Evolutionary conservation across 1,140 invertebrate species (phyloP).

Genomic region (Lasaia peninsularis): DNA sequence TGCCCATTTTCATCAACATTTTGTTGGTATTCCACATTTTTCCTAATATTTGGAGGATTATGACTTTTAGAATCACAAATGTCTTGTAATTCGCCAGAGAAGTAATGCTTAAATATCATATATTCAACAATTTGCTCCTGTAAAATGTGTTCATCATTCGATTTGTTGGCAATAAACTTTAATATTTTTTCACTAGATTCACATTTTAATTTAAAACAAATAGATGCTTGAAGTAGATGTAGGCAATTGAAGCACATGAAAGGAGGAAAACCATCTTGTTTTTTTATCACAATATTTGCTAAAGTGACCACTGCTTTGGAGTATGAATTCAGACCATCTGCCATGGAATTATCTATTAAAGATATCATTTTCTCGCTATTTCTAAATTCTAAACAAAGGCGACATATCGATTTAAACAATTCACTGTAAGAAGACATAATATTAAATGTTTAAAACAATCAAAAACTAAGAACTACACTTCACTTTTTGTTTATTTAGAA

Average conservation of each 20-base stretch:
- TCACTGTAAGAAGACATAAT: slow-evolving; percentile 35
- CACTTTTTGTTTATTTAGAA: not conserved
- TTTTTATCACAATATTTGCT: slow-evolving; percentile 42
- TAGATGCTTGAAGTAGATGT: slow-evolving; percentile 45
- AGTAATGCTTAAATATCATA: slow-evolving; percentile 40
- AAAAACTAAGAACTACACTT: not conserved
- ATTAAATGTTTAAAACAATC: not conserved
- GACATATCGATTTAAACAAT: slow-evolving; percentile 47
- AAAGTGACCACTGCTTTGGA: slow-evolving; percentile 46
- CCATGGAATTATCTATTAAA: slow-evolving; percentile 42
- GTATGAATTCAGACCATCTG: slow-evolving; percentile 42
- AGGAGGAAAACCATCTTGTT: slow-evolving; percentile 42
- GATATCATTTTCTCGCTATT: slow-evolving; percentile 45
- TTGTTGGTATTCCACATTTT: not conserved
- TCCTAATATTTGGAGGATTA: not conserved
- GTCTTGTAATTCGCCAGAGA: slow-evolving; percentile 22
- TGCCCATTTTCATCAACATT: not conserved
- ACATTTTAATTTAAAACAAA: slow-evolving; percentile 54
- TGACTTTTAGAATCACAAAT: not conserved
- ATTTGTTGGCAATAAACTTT: slow-evolving; percentile 21
- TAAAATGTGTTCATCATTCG: slow-evolving; percentile 26
- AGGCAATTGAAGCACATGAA: slow-evolving; percentile 55
- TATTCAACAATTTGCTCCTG: slow-evolving; percentile 43
- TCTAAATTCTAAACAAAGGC: slow-evolving; percentile 46
- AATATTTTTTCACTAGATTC: slow-evolving; percentile 42